Evolutionary conservation across 2,113 vertebrate species (phyloP).

Genomic region (Nerophis ophidion): DNA sequence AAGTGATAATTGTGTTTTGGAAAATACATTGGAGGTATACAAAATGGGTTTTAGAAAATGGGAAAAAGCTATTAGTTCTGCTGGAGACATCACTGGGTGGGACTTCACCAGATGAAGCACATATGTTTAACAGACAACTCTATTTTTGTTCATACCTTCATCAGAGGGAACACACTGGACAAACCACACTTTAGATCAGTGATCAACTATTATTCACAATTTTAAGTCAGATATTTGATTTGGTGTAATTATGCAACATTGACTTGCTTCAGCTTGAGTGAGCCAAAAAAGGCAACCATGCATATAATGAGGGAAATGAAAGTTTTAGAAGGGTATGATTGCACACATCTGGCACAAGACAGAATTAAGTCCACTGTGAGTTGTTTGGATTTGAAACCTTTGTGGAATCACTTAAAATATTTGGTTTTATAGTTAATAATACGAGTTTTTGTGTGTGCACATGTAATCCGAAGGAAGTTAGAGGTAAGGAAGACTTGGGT

Average conservation of each 20-base stretch:
- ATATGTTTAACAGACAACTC: background rate
- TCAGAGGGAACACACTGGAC: background rate
- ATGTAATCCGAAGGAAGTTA: background rate
- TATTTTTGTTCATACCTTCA: background rate
- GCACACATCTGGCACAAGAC: conserved; percentile 33
- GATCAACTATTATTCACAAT: background rate
- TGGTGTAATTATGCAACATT: background rate
- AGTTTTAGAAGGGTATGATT: conserved; percentile 10
- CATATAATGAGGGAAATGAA: conserved; percentile 35
- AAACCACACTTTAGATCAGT: background rate
- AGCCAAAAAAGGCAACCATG: conserved; percentile 41
- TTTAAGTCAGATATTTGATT: background rate
- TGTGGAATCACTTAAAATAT: conserved; percentile 10
- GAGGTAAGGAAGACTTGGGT: conserved; percentile 20
- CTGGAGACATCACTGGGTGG: background rate
- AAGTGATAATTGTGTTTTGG: no score
- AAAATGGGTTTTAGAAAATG: no score
- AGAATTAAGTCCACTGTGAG: conserved; percentile 17
- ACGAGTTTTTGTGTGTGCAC: background rate
- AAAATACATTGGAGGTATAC: no score
- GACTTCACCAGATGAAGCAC: background rate
- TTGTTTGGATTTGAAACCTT: conserved; percentile 21
- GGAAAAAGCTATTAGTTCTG: background rate
- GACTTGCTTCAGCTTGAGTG: conserved; percentile 28
- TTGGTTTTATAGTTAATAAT: conserved; percentile 11